phyloP scores from a whole-genome alignment of 2,113 vertebrate genomes.

The Anser brachyrhynchus region DNA sequence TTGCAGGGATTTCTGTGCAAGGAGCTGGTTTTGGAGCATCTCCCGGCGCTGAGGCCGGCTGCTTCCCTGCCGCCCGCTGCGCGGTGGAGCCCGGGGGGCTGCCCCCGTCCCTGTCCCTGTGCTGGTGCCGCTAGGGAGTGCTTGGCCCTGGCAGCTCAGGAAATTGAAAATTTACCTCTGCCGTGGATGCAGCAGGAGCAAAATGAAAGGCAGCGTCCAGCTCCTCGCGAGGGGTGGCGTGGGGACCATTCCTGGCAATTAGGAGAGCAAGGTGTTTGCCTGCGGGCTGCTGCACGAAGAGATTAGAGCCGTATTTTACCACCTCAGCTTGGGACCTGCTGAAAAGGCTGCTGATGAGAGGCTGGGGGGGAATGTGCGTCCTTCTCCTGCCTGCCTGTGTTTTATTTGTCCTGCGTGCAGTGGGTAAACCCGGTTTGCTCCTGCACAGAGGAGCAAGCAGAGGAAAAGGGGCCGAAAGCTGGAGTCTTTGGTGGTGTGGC shows the following conservation, averaged over 20 bases:
- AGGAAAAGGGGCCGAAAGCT: neutral
- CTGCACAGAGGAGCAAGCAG: neutral
- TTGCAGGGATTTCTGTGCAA: neutral
- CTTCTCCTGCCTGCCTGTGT: neutral
- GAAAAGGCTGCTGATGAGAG: neutral
- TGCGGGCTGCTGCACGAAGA: neutral
- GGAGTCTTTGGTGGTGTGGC: neutral
- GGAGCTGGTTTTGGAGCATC: neutral
- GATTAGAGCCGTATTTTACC: neutral
- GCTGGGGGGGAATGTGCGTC: neutral
- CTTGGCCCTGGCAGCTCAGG: neutral
- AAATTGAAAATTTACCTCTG: neutral
- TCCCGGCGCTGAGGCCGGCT: neutral
- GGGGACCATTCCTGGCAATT: neutral
- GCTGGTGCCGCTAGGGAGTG: neutral
- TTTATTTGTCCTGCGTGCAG: neutral
- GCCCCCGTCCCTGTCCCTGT: neutral
- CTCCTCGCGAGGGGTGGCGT: neutral
- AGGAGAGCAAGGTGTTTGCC: neutral
- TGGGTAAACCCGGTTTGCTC: neutral
- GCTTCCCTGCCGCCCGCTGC: neutral
- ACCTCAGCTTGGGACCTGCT: neutral
- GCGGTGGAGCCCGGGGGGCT: neutral
- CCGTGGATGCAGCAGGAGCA: neutral
- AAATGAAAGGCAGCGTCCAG: neutral